Percentiles rank a stretch among this genome's conserved stretches.
Evolutionary conservation across 2,888 invertebrate species (phyloP).

Genomic region (Anthrax anthrax): DNA sequence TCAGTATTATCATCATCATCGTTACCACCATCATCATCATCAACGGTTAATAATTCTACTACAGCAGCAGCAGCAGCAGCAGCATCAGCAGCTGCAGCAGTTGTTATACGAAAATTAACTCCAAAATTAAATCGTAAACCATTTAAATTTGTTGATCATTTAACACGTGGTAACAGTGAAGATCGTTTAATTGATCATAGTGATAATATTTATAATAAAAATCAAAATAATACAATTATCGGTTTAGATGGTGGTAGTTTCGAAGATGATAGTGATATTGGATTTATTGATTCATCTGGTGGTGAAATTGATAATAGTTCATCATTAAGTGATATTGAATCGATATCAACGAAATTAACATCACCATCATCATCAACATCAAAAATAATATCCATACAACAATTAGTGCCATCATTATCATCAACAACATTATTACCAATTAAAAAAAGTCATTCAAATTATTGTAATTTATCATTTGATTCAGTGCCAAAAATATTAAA

Average conservation of each 20-base stretch:
- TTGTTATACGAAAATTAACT: conserved; percentile 15
- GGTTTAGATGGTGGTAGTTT: not conserved
- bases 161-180: conserved; percentile 8
- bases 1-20: not conserved
- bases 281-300: conserved; percentile 12
- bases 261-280: conserved; percentile 11
- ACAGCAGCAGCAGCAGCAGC: not conserved
- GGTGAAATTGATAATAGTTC: conserved; percentile 4
- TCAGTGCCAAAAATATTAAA: conserved; percentile 4
- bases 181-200: conserved; percentile 7
- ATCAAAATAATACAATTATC: not conserved
- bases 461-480: conserved; percentile 7
- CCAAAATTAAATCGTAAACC: conserved; percentile 15
- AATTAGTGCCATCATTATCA: not conserved
- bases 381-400: not conserved
- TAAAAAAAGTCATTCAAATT: not conserved
- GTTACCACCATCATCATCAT: not conserved
- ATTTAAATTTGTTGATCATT: conserved; percentile 2
- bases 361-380: not conserved
- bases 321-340: conserved; percentile 11
- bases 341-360: not conserved
- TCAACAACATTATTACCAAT: not conserved
- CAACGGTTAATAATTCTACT: not conserved
- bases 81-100: not conserved
- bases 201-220: not conserved